phyloP scores from a whole-genome alignment of 2,888 invertebrate species.

The Tenodera sinensis region DNA sequence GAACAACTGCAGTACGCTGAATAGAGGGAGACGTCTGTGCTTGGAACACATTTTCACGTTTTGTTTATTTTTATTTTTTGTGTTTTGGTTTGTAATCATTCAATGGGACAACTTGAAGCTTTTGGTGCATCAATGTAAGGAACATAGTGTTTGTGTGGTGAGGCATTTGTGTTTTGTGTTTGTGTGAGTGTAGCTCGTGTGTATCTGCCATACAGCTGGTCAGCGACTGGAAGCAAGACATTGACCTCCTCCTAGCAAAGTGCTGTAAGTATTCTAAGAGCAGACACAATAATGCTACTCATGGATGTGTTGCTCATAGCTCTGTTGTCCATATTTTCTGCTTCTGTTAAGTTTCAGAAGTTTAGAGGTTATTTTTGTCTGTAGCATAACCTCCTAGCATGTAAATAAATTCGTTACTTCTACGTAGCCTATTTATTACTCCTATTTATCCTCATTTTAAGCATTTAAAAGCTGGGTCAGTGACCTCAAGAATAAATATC shows the following conservation, averaged over 20 bases:
- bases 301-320: neutral
- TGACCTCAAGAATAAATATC: too few relatives aligned
- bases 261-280: neutral
- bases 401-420: too few relatives aligned
- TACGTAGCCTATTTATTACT: too few relatives aligned
- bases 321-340: neutral
- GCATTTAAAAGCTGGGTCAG: too few relatives aligned
- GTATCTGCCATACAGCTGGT: neutral
- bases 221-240: neutral
- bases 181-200: neutral
- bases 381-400: too few relatives aligned
- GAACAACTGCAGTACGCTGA: neutral
- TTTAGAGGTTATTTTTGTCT: too few relatives aligned
- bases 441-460: too few relatives aligned
- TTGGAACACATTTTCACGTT: neutral
- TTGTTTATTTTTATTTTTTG: neutral
- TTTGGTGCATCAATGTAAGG: neutral
- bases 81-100: neutral
- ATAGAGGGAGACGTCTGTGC: neutral
- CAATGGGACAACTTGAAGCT: neutral
- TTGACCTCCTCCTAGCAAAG: neutral
- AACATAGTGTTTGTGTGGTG: neutral
- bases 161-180: neutral
- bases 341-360: neutral
- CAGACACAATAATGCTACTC: neutral